Conservation (phyloP, 2,888 invertebrate species). For the Dolichopus griseipennis region DNA sequence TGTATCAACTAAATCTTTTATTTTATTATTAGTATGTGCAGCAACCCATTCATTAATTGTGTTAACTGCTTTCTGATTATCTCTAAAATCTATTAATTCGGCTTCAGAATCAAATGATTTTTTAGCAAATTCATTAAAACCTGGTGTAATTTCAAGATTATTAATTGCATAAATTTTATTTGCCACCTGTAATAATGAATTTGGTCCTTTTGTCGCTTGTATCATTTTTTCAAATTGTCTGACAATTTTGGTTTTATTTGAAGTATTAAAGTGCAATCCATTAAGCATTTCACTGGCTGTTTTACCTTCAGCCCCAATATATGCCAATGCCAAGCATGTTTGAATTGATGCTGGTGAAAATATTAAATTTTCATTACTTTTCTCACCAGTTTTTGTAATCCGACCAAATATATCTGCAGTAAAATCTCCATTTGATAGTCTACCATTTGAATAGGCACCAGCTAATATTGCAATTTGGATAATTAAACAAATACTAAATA, state of each 20-base stretch:
- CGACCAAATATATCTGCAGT: conserved; percentile 28
- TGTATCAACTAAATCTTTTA: conserved; percentile 61
- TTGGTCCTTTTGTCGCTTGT: conserved; percentile 25
- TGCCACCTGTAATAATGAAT: conserved; percentile 47
- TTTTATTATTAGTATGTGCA: conserved; percentile 69
- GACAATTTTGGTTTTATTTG: conserved; percentile 27
- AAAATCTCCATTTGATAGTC: conserved; percentile 22
- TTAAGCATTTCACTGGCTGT: conserved; percentile 32
- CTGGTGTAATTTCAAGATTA: conserved; percentile 46
- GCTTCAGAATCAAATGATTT: conserved; percentile 57
- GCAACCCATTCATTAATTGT: conserved; percentile 76
- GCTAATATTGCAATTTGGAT: too few relatives aligned
- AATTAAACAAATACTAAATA: too few relatives aligned
- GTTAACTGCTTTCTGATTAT: conserved; percentile 44
- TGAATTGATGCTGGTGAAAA: conserved; percentile 52
- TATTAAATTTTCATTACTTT: conserved; percentile 27
- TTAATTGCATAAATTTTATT: conserved; percentile 62
- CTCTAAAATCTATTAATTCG: conserved; percentile 53
- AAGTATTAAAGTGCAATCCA: conserved; percentile 25
- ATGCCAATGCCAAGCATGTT: conserved; percentile 59
- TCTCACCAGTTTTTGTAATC: conserved; percentile 20
- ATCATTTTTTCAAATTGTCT: conserved; percentile 30
- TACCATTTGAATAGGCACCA: not conserved
- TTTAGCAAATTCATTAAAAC: conserved; percentile 50
- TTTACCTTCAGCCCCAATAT: conserved; percentile 57